Conservation (phyloP, 2,888 invertebrate species). For the Odontocerum albicorne region DNA sequence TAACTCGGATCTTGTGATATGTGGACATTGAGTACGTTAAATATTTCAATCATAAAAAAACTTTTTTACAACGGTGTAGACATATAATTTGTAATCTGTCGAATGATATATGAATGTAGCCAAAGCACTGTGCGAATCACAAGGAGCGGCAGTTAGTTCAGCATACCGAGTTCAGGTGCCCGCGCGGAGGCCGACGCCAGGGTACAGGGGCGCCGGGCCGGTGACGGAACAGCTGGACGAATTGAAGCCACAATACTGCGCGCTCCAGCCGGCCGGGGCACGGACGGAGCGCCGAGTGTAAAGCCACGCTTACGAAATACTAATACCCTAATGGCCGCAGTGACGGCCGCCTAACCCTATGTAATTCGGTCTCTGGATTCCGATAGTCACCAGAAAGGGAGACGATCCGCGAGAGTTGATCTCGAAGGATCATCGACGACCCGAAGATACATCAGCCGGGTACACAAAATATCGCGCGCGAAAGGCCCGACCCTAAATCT, state of each 20-base stretch:
- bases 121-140: constrained; percentile 31
- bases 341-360: constrained; percentile 6
- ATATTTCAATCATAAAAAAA: constrained; percentile 16
- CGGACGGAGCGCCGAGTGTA: background rate
- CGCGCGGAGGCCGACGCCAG: background rate
- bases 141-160: constrained; percentile 7
- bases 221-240: constrained; percentile 2
- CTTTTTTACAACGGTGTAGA: constrained; percentile 17
- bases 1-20: constrained; percentile 29
- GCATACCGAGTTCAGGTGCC: background rate
- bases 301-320: constrained; percentile 10
- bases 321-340: constrained; percentile 1
- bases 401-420: background rate
- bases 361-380: constrained; percentile 9
- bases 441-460: constrained; percentile 1
- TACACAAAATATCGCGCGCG: background rate
- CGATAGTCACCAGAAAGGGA: constrained; percentile 2
- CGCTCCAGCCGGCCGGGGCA: background rate
- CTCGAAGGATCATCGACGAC: background rate
- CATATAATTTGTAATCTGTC: constrained; percentile 10
- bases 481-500: constrained; percentile 33
- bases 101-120: constrained; percentile 23
- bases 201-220: background rate
- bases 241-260: background rate
- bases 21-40: constrained; percentile 25